Evolutionary conservation across 2,888 invertebrate species (phyloP).

Genomic region (Hofmannophila pseudospretella): DNA sequence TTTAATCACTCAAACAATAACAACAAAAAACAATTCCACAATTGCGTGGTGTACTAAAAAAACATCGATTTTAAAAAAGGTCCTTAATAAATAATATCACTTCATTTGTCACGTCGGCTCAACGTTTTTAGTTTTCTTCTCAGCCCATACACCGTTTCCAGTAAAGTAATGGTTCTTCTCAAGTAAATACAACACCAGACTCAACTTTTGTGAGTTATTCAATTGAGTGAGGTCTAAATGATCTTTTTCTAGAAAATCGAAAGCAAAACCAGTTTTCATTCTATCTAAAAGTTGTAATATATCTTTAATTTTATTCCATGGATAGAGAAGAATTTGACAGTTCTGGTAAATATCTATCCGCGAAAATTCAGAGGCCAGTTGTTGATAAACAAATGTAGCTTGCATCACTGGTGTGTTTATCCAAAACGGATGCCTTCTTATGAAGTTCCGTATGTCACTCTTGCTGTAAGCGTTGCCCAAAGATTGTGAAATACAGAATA

Average conservation of each 20-base stretch:
- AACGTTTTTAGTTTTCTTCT: too few relatives aligned
- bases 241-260: constrained; percentile 22
- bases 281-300: constrained; percentile 28
- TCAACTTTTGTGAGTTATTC: constrained; percentile 53
- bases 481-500: constrained; percentile 54
- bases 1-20: too few relatives aligned
- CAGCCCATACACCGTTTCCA: constrained; percentile 69
- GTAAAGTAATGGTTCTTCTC: constrained; percentile 69
- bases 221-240: constrained; percentile 37
- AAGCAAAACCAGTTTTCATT: constrained; percentile 9
- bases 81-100: too few relatives aligned
- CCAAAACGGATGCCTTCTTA: constrained; percentile 67
- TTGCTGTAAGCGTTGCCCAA: constrained; percentile 41
- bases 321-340: constrained; percentile 60
- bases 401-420: constrained; percentile 62
- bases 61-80: too few relatives aligned
- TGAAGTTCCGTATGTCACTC: constrained; percentile 35
- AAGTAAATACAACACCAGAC: constrained; percentile 57
- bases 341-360: constrained; percentile 60
- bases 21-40: constrained; percentile 20
- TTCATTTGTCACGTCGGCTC: too few relatives aligned
- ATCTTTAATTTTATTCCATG: constrained; percentile 59
- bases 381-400: constrained; percentile 50
- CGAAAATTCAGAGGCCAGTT: constrained; percentile 44
- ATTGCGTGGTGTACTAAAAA: too few relatives aligned